Conservation (phyloP, 2,797 vertebrate genomes). For the Nyctibius grandis region DNA sequence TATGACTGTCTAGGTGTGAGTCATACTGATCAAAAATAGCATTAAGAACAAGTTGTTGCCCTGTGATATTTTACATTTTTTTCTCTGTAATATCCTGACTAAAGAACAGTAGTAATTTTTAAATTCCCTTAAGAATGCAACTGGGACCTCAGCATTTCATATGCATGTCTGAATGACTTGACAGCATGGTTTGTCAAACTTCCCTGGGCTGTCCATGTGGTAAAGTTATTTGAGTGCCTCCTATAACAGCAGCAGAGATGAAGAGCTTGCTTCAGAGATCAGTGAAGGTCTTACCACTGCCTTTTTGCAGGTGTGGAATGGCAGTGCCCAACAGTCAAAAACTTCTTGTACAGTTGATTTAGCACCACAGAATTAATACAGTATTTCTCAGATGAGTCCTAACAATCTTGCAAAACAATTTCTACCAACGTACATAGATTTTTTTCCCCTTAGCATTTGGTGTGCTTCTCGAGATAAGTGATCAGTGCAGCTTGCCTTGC, state of each 20-base stretch:
- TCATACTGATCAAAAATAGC: not conserved
- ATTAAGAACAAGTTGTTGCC: not conserved
- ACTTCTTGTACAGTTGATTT: not conserved
- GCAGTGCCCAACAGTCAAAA: not conserved
- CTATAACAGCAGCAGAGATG: not conserved
- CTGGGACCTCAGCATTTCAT: not conserved
- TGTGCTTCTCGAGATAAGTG: not conserved
- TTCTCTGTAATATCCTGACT: not conserved
- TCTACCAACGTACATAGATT: not conserved
- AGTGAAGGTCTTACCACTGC: not conserved
- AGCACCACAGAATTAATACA: not conserved
- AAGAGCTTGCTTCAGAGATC: not conserved
- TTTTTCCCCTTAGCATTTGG: not conserved
- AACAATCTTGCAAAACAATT: not conserved
- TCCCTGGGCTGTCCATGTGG: rapidly evolving
- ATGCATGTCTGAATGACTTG: not conserved
- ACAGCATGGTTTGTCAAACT: not conserved
- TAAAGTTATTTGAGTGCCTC: not conserved
- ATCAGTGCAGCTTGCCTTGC: not conserved
- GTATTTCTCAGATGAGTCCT: not conserved
- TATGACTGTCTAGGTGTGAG: not conserved
- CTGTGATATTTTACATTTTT: not conserved
- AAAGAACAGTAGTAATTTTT: not conserved
- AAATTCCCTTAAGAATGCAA: not conserved
- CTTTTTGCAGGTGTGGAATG: not conserved